Conservation (phyloP, 64 coral and sea anemone genomes). For the Montipora foliosa region DNA sequence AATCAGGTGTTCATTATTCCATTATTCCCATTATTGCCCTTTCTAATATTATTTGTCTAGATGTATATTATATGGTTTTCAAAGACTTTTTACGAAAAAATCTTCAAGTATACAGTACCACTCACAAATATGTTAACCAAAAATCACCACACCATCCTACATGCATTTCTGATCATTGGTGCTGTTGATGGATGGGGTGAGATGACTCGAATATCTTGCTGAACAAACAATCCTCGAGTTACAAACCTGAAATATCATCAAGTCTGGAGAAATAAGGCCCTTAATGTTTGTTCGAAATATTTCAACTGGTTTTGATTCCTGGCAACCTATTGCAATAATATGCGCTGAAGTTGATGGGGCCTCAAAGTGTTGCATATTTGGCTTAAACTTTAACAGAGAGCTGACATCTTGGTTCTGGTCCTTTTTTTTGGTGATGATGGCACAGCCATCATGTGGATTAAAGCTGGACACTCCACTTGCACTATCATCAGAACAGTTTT, state of each 20-base stretch:
- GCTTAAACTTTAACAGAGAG: conserved; percentile 25
- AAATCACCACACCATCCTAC: too few relatives aligned
- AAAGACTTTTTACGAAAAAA: too few relatives aligned
- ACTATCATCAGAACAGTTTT: not conserved
- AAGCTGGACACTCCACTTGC: not conserved
- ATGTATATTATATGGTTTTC: too few relatives aligned
- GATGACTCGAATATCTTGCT: not conserved
- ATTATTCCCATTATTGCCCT: too few relatives aligned
- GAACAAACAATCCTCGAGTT: not conserved
- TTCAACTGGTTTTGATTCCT: not conserved
- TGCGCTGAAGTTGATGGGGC: not conserved
- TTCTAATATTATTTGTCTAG: too few relatives aligned
- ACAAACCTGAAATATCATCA: conserved; percentile 43
- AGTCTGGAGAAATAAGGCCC: conserved; percentile 42
- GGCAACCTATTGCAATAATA: conserved; percentile 2
- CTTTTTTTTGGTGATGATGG: not conserved
- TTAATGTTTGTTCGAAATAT: not conserved
- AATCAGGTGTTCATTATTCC: too few relatives aligned
- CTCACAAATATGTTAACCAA: too few relatives aligned
- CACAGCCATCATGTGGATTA: not conserved
- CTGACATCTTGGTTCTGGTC: not conserved
- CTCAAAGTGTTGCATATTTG: not conserved
- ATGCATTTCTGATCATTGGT: too few relatives aligned
- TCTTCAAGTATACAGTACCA: too few relatives aligned
- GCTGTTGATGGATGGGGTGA: too few relatives aligned